Conservation (phyloP, 2,113 vertebrate species). For the Micronycteris hirsuta region DNA sequence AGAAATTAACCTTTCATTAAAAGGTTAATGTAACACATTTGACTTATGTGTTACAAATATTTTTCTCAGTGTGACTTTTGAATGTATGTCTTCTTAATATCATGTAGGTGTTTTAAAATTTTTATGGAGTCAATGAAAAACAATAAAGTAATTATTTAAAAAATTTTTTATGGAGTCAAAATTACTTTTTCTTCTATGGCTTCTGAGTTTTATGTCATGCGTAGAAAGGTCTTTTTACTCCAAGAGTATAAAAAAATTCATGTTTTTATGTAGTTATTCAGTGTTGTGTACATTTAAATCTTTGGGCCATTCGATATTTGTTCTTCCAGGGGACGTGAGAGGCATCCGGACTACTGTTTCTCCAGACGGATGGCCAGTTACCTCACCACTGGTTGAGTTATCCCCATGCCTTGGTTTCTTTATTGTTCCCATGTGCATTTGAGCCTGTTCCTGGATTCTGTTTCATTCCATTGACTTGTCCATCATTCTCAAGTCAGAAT, state of each 20-base stretch:
- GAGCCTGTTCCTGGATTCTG: neutral
- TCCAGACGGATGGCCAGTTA: neutral
- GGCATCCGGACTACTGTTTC: neutral
- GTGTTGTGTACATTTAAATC: neutral
- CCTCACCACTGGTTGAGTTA: neutral
- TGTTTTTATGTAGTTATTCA: neutral
- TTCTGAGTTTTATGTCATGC: conserved; percentile 4
- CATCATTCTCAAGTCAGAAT: neutral
- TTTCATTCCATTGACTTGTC: conserved; percentile 23
- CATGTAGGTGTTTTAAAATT: neutral
- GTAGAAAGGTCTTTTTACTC: conserved; percentile 17
- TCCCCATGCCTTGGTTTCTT: neutral
- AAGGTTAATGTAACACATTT: too few relatives aligned
- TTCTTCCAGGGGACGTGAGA: neutral
- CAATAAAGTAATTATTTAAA: too few relatives aligned
- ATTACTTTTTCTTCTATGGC: neutral
- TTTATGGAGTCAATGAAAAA: neutral
- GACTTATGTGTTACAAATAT: neutral
- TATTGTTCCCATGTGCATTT: neutral
- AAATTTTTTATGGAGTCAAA: neutral
- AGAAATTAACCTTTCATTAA: neutral
- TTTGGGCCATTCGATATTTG: neutral
- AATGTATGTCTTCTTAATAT: conserved; percentile 3
- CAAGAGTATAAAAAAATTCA: neutral
- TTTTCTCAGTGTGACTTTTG: conserved; percentile 3